These are phyloP conservation scores for Nomada hirtipes DNA, from an alignment of 2,888 invertebrate species.

Conservation along the genomic window DNA sequence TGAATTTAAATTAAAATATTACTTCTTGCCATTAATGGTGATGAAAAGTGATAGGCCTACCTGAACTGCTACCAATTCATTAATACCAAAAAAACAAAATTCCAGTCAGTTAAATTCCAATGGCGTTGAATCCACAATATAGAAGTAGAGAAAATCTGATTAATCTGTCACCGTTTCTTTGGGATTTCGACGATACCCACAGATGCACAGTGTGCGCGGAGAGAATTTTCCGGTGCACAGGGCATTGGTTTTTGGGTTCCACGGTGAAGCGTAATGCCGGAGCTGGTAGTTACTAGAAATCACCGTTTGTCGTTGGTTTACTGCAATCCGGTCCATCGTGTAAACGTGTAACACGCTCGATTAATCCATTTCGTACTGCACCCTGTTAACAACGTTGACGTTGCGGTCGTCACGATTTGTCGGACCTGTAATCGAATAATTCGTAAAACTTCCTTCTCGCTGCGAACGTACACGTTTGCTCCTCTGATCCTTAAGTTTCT, in stretches of 20 bases:
- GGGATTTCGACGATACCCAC: not conserved
- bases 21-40: too few relatives aligned
- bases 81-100: too few relatives aligned
- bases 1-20: too few relatives aligned
- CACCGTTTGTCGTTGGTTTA: conserved; percentile 60
- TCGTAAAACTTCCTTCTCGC: not conserved
- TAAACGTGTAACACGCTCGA: conserved; percentile 72
- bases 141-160: too few relatives aligned
- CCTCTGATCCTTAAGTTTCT: too few relatives aligned
- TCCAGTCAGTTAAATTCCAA: too few relatives aligned
- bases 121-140: too few relatives aligned
- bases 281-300: conserved; percentile 59
- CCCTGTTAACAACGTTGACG: conserved; percentile 68
- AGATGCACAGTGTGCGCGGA: not conserved
- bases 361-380: conserved; percentile 60
- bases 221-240: conserved; percentile 38
- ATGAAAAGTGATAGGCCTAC: too few relatives aligned
- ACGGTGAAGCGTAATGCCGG: conserved; percentile 17
- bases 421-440: conserved; percentile 56
- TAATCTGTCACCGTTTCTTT: not conserved
- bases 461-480: not conserved
- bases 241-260: conserved; percentile 46
- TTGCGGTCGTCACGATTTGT: conserved; percentile 65
- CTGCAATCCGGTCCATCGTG: conserved; percentile 60
- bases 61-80: too few relatives aligned